A percentile compares a stretch with the other conserved stretches of the same genome.
phyloP scores from a whole-genome alignment of 2,113 vertebrate genomes.

The Crotalus helleri region DNA sequence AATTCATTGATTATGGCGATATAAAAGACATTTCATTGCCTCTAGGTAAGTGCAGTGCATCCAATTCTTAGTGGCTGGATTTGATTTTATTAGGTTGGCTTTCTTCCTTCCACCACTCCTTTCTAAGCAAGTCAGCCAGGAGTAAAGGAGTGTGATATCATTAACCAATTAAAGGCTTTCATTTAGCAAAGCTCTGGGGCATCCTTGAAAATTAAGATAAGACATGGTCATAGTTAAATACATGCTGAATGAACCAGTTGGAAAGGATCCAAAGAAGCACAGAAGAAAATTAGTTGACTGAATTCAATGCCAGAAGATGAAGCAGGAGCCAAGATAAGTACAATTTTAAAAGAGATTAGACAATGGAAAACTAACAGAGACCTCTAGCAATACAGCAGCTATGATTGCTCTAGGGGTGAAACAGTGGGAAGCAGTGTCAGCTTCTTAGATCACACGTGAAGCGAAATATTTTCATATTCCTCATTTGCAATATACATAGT shows the following conservation, averaged over 20 bases:
- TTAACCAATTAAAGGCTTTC: slow-evolving; percentile 5
- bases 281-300: slow-evolving; percentile 25
- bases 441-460: neutral
- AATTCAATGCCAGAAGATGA: slow-evolving; percentile 6
- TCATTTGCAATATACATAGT: neutral
- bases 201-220: slow-evolving; percentile 17
- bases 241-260: slow-evolving; percentile 2
- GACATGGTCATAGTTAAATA: slow-evolving; percentile 10
- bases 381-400: neutral
- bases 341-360: neutral
- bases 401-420: neutral
- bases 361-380: neutral
- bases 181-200: slow-evolving; percentile 10
- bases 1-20: neutral
- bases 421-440: neutral
- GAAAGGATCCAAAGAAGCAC: slow-evolving; percentile 16
- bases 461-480: neutral
- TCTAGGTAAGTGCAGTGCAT: neutral
- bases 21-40: neutral
- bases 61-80: neutral
- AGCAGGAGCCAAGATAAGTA: neutral
- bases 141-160: neutral
- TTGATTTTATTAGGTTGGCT: neutral
- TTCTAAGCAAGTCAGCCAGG: neutral
- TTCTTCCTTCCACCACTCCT: neutral